Evolutionary conservation across 2,113 vertebrate species (phyloP).

Genomic region (Pithys albifrons): DNA sequence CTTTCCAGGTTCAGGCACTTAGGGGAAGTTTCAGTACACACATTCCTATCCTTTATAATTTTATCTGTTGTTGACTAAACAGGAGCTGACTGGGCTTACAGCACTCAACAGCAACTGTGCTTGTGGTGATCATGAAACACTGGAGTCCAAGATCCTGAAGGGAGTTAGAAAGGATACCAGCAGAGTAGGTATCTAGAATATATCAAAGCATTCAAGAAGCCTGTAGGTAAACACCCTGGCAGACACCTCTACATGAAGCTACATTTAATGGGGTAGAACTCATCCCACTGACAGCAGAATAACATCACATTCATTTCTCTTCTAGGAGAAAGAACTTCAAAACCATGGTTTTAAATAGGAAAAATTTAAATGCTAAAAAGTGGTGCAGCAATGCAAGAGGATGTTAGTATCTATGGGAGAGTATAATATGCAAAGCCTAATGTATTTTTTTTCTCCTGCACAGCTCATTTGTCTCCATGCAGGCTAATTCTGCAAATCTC

Average conservation of each 20-base stretch:
- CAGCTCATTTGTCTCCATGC: background rate
- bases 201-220: background rate
- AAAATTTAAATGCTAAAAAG: background rate
- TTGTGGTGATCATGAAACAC: background rate
- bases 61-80: background rate
- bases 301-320: background rate
- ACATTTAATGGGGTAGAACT: background rate
- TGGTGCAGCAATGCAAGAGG: background rate
- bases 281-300: background rate
- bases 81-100: background rate
- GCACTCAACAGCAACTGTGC: background rate
- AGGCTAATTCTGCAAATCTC: background rate
- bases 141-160: background rate
- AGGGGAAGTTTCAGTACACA: background rate
- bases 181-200: background rate
- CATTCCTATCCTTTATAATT: background rate
- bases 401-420: background rate
- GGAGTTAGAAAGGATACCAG: background rate
- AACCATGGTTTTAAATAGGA: background rate
- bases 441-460: background rate
- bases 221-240: background rate
- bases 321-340: background rate
- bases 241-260: background rate
- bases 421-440: background rate
- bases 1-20: background rate